These are phyloP conservation scores for Podilymbus podiceps DNA, from an alignment of 2,113 vertebrate genomes.

Conservation along the genomic window DNA sequence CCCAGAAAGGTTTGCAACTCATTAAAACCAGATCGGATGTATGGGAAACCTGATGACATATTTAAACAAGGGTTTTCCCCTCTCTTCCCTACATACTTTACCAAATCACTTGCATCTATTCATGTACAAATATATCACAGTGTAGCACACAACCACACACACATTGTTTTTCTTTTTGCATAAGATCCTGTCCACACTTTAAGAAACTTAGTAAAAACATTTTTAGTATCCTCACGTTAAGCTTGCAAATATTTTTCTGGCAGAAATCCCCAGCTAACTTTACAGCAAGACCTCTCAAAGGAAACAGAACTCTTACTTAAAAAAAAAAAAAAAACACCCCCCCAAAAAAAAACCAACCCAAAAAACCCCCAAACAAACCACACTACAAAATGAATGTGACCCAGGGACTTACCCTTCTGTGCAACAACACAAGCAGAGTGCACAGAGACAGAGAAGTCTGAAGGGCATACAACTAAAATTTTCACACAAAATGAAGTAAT, in stretches of 20 bases:
- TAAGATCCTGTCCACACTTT: not conserved
- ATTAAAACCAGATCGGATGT: not conserved
- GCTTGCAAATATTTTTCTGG: constrained; percentile 7
- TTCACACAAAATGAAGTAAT: constrained; percentile 64
- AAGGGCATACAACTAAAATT: constrained; percentile 74
- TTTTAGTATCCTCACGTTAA: not conserved
- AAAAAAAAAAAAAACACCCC: too few relatives aligned
- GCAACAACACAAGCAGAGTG: constrained; percentile 48
- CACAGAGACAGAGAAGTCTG: constrained; percentile 62
- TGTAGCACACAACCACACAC: not conserved
- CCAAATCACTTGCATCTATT: not conserved
- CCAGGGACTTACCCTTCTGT: constrained; percentile 63
- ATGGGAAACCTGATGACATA: not conserved
- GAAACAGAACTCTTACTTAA: constrained; percentile 24
- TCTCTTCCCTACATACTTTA: not conserved
- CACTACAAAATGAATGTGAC: constrained; percentile 62
- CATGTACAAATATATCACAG: not conserved
- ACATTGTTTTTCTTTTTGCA: not conserved
- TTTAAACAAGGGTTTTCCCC: not conserved
- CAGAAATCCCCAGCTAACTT: constrained; percentile 15
- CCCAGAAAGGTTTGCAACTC: not conserved
- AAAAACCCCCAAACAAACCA: too few relatives aligned
- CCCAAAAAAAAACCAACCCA: too few relatives aligned
- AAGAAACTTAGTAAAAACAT: constrained; percentile 6
- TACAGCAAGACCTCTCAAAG: constrained; percentile 37